A percentile compares a stretch with the other conserved stretches of the same genome.
These are phyloP conservation scores for Phaetusa simplex DNA, from an alignment of 2,113 vertebrate species.

Conservation along the genomic window DNA sequence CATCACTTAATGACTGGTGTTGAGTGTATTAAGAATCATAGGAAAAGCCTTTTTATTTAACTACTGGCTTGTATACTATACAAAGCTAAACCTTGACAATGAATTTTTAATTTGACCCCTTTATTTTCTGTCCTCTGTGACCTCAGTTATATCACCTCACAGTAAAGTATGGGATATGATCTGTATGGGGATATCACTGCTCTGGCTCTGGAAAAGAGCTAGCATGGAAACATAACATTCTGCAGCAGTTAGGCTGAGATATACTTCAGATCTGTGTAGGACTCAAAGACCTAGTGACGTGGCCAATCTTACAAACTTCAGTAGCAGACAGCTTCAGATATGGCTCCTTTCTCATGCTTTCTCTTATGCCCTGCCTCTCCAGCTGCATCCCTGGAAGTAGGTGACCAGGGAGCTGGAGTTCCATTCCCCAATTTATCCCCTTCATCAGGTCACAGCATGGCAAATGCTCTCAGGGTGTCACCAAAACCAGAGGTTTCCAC, in stretches of 20 bases:
- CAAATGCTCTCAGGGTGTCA: not conserved
- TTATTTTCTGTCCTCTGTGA: not conserved
- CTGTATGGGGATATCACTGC: not conserved
- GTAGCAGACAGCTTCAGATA: not conserved
- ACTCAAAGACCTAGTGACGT: not conserved
- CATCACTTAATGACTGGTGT: not conserved
- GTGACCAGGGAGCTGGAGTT: not conserved
- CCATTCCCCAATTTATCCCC: not conserved
- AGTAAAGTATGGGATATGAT: not conserved
- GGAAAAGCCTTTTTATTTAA: not conserved
- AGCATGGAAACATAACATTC: not conserved
- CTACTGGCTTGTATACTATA: not conserved
- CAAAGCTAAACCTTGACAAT: not conserved
- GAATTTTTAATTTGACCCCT: not conserved
- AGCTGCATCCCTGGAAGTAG: not conserved
- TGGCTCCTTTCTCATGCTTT: not conserved
- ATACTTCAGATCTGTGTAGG: not conserved
- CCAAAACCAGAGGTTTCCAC: not conserved
- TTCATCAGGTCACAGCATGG: not conserved
- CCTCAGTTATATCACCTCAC: not conserved
- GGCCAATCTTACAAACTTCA: not conserved
- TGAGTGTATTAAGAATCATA: not conserved
- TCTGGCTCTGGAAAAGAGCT: not conserved
- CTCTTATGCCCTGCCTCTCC: not conserved
- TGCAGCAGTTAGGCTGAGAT: not conserved